Conservation (phyloP, 2,888 invertebrate genomes). For the Onthophagus sagittarius region DNA sequence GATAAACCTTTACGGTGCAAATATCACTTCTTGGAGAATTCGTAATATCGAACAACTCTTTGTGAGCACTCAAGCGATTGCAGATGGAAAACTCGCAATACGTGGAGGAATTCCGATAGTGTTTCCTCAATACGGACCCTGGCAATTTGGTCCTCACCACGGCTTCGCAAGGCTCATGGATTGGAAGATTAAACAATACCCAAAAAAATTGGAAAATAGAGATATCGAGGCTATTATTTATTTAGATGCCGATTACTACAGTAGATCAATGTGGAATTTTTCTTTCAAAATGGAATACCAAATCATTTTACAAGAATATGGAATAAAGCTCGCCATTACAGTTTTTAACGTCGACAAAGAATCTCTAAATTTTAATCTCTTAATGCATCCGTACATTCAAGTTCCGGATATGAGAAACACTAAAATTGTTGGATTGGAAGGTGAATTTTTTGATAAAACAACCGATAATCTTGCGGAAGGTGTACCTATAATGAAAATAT, state of each 20-base stretch:
- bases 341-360: background rate
- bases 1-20: slow-evolving; percentile 30
- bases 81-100: slow-evolving; percentile 22
- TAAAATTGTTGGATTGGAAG: background rate
- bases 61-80: slow-evolving; percentile 22
- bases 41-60: slow-evolving; percentile 31
- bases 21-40: slow-evolving; percentile 31
- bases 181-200: slow-evolving; percentile 27
- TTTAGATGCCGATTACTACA: slow-evolving; percentile 20
- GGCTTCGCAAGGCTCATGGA: slow-evolving; percentile 28
- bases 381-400: slow-evolving; percentile 1
- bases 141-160: slow-evolving; percentile 29
- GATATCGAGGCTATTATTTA: slow-evolving; percentile 22
- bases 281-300: slow-evolving; percentile 23
- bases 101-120: slow-evolving; percentile 30
- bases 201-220: slow-evolving; percentile 19
- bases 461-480: background rate
- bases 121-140: slow-evolving; percentile 28
- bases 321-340: background rate
- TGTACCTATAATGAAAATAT: background rate
- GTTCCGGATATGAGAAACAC: background rate
- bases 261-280: slow-evolving; percentile 27
- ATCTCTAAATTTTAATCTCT: background rate
- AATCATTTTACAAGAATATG: slow-evolving; percentile 21
- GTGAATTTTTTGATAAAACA: background rate